phyloP scores from a whole-genome alignment of 2,797 vertebrate genomes.

The Periparus ater region DNA sequence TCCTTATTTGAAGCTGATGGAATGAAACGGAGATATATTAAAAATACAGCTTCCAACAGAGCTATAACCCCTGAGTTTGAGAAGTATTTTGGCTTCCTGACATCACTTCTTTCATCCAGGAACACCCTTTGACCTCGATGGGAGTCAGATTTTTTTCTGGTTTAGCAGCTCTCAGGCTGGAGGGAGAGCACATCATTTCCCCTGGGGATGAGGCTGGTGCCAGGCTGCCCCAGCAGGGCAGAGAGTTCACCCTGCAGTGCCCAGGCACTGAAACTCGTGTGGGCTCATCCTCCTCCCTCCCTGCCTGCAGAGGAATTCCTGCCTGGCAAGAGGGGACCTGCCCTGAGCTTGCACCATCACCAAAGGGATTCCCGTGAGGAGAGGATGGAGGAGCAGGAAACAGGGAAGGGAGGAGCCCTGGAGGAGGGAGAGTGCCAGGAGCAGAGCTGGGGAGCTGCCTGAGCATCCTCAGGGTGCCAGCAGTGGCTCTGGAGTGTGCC shows the following conservation, averaged over 20 bases:
- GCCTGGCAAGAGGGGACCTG: not conserved
- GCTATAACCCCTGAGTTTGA: not conserved
- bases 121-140: not conserved
- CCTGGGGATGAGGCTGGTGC: not conserved
- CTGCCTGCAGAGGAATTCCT: not conserved
- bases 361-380: not conserved
- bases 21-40: not conserved
- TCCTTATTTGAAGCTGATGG: slow-evolving; percentile 8
- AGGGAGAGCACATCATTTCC: not conserved
- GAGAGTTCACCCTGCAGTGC: not conserved
- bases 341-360: not conserved
- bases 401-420: not conserved
- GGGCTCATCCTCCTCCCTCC: not conserved
- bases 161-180: not conserved
- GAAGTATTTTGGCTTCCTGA: not conserved
- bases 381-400: not conserved
- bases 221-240: not conserved
- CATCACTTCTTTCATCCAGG: not conserved
- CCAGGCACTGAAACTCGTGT: not conserved
- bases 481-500: accelerated
- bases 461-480: not conserved
- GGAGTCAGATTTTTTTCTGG: not conserved
- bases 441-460: not conserved
- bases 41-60: not conserved
- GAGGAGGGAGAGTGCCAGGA: accelerated